Percentiles rank a stretch among this genome's conserved stretches.
Conservation (phyloP, 2,888 invertebrate genomes). For the Platynereis dumerilii region DNA sequence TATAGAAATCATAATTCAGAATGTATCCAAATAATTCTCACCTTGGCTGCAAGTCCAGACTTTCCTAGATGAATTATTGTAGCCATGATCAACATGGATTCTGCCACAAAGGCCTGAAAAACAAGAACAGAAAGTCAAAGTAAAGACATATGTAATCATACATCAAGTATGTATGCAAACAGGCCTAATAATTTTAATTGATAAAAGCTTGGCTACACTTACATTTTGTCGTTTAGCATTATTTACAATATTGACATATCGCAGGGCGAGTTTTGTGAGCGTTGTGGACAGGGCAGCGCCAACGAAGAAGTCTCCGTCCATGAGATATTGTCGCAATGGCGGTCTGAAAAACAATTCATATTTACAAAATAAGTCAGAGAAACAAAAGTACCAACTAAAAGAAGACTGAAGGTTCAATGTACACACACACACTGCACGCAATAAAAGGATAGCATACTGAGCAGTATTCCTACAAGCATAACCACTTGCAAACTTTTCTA, state of each 20-base stretch:
- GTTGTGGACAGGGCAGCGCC: constrained; percentile 91
- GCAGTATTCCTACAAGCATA: no score
- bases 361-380: no score
- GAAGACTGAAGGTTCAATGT: no score
- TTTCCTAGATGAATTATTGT: constrained; percentile 86
- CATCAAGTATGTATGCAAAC: no score
- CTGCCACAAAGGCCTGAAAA: constrained; percentile 69
- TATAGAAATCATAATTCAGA: background rate
- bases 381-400: constrained; percentile 3
- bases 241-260: constrained; percentile 67
- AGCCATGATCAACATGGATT: constrained; percentile 82
- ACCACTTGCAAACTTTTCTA: no score
- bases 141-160: background rate
- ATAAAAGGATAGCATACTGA: no score
- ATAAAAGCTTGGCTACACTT: constrained; percentile 34
- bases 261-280: constrained; percentile 86
- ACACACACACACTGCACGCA: no score
- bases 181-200: background rate
- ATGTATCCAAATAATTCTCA: constrained; percentile 33
- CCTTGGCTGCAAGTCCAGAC: constrained; percentile 68
- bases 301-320: constrained; percentile 95
- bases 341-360: constrained; percentile 69
- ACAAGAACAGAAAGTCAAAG: constrained; percentile 2
- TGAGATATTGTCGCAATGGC: constrained; percentile 83
- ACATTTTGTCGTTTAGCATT: constrained; percentile 63